A percentile compares a stretch with the other conserved stretches of the same genome.
Evolutionary conservation across 2,888 invertebrate genomes (phyloP).

Genomic region (Lasioglossum calceatum): DNA sequence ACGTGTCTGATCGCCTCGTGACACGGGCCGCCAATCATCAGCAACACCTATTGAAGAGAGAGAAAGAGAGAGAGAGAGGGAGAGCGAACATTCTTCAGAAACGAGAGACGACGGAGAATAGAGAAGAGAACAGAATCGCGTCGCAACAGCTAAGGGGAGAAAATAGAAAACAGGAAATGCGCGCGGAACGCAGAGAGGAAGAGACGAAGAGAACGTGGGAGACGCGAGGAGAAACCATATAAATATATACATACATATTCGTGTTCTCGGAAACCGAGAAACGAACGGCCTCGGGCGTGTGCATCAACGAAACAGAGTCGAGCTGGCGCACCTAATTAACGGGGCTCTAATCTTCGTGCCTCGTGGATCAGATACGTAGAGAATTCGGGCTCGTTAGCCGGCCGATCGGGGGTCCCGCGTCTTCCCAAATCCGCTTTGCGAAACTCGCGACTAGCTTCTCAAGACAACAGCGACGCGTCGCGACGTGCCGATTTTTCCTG

Average conservation of each 20-base stretch:
- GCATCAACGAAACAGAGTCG: conserved; percentile 64
- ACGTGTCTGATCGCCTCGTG: conserved; percentile 74
- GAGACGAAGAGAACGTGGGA: background rate
- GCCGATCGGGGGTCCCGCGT: conserved; percentile 50
- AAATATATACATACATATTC: conserved; percentile 13
- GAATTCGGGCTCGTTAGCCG: conserved; percentile 23
- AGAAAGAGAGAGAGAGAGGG: background rate
- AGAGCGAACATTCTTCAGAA: conserved; percentile 13
- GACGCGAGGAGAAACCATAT: background rate
- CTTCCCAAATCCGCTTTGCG: background rate
- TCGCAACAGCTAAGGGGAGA: background rate
- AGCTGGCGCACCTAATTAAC: conserved; percentile 38
- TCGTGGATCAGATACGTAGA: conserved; percentile 52
- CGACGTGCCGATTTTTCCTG: background rate
- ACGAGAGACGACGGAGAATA: background rate
- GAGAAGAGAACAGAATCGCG: background rate
- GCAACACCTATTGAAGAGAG: conserved; percentile 14
- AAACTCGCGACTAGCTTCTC: background rate
- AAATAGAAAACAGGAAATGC: background rate
- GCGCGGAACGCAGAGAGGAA: background rate
- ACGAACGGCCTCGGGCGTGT: conserved; percentile 50
- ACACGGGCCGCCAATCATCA: conserved; percentile 66
- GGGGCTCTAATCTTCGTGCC: conserved; percentile 56
- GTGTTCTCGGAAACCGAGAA: background rate
- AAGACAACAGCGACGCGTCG: background rate